phyloP scores from a whole-genome alignment of 2,888 invertebrate species.

The Lysandra bellargus region DNA sequence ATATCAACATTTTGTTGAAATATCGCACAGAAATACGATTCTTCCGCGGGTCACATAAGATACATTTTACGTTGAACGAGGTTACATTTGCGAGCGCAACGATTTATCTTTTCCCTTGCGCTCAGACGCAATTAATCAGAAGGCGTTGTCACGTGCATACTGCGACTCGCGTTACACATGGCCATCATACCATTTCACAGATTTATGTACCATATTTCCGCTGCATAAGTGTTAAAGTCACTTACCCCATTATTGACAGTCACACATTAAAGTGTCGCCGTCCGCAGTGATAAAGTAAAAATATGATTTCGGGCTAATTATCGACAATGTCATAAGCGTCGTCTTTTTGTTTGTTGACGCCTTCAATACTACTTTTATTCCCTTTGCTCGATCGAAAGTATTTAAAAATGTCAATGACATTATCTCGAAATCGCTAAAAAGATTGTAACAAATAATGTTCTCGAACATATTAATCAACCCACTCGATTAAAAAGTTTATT shows the following conservation, averaged over 20 bases:
- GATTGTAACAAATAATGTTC: conserved; percentile 33
- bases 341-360: conserved; percentile 72
- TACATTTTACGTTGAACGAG: conserved; percentile 35
- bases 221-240: conserved; percentile 41
- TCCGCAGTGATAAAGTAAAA: conserved; percentile 68
- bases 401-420: conserved; percentile 42
- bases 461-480: conserved; percentile 33
- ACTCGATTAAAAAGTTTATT: conserved; percentile 23
- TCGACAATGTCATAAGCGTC: conserved; percentile 58
- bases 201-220: conserved; percentile 43
- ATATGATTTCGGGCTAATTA: conserved; percentile 77
- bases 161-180: conserved; percentile 46
- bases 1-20: conserved; percentile 60
- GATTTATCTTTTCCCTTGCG: conserved; percentile 72
- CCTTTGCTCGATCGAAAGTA: conserved; percentile 50
- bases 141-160: conserved; percentile 66
- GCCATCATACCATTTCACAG: conserved; percentile 42
- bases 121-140: conserved; percentile 75
- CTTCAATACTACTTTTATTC: conserved; percentile 62
- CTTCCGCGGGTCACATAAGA: conserved; percentile 36
- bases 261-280: conserved; percentile 43
- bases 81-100: conserved; percentile 44
- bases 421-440: conserved; percentile 38
- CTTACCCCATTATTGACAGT: conserved; percentile 38
- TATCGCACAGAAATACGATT: conserved; percentile 34